Evolutionary conservation across 2,113 vertebrate genomes (phyloP), one percentile per base, ranked within the genome.

Genomic region (Ailurus styani): DNA sequence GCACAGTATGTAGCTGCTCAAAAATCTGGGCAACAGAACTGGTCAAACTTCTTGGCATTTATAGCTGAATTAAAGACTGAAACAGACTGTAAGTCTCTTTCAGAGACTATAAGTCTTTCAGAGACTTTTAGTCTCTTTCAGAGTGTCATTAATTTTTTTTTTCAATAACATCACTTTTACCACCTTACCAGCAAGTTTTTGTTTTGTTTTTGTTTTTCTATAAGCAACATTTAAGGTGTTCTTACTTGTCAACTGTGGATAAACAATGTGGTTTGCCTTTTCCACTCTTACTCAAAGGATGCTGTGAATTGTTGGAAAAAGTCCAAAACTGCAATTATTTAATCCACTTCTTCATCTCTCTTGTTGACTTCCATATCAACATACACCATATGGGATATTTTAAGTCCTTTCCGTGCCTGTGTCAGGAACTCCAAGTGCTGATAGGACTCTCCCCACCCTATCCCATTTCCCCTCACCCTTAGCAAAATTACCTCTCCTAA

Each of bases 301-400:
- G 47, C 45, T 83, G 34, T 83, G 88, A 97, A 93, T 79, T 94
- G 45, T 7, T 96, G 86, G 97, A 40, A 88, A 81, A 93, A 81
- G 54, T 72, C 95, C 91, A 88, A 96, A 87, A 85, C 37, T 88
- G 37, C 70, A 96, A 72, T 95, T 93, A 97, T 66, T 96, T 93
- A 87, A 87, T 72, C 81, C 45, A 47, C 77, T 70, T 57, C 64
- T 90, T 72, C 77, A 88, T 93, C 89, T 93, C 70, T 77, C 77
- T n/a, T 87, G 70, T 18, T 54, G 62, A 89, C 57, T 78, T 95
- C 54, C 57, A 23, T 64, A 96, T 79, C 93, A 96, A 93, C 23
- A 75, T 1, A 42, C 1, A 96, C 25, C 90, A 90, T 12, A 42
- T 27, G 66, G 60, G 73, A 11, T 27, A 81, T 50, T 42, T 73